A percentile compares a stretch with the other conserved stretches of the same genome.
Evolutionary conservation across 2,888 invertebrate genomes (phyloP).

Genomic region (Xylota segnis): DNA sequence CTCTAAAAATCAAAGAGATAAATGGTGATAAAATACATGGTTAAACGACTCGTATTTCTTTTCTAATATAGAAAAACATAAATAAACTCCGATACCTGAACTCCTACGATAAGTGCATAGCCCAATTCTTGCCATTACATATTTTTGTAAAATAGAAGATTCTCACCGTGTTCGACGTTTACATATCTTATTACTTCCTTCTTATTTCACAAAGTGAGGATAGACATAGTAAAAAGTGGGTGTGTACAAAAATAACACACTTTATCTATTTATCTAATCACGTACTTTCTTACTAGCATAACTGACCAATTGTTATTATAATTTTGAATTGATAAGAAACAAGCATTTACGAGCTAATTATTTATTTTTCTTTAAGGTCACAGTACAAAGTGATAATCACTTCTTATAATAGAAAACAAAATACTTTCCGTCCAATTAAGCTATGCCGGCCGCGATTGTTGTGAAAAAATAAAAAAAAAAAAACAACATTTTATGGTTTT

Average conservation of each 20-base stretch:
- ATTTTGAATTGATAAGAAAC: slow-evolving; percentile 30
- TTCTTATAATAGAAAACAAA: background rate
- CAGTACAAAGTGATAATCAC: slow-evolving; percentile 31
- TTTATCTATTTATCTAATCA: slow-evolving; percentile 58
- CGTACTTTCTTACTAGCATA: slow-evolving; percentile 11
- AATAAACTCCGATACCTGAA: too few relatives aligned
- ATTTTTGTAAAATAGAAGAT: too few relatives aligned
- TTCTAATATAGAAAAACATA: too few relatives aligned
- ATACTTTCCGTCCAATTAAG: slow-evolving; percentile 10
- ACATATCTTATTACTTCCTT: too few relatives aligned
- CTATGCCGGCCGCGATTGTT: slow-evolving; percentile 1
- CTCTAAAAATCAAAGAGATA: slow-evolving; percentile 52
- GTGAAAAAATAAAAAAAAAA: slow-evolving; percentile 38
- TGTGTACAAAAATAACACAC: background rate
- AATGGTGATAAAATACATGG: slow-evolving; percentile 11
- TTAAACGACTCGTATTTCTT: background rate
- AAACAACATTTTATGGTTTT: slow-evolving; percentile 43
- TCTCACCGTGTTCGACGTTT: too few relatives aligned
- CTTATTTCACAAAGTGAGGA: too few relatives aligned
- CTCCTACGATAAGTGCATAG: too few relatives aligned
- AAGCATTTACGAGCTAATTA: slow-evolving; percentile 8
- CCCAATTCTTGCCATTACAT: background rate
- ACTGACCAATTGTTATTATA: slow-evolving; percentile 50
- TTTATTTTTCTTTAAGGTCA: slow-evolving; percentile 23
- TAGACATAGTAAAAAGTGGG: background rate